Percentiles rank a stretch among this genome's conserved stretches.
These are phyloP conservation scores for Zapus hudsonius DNA, from an alignment of 2,113 vertebrate species.

Conservation along the genomic window DNA sequence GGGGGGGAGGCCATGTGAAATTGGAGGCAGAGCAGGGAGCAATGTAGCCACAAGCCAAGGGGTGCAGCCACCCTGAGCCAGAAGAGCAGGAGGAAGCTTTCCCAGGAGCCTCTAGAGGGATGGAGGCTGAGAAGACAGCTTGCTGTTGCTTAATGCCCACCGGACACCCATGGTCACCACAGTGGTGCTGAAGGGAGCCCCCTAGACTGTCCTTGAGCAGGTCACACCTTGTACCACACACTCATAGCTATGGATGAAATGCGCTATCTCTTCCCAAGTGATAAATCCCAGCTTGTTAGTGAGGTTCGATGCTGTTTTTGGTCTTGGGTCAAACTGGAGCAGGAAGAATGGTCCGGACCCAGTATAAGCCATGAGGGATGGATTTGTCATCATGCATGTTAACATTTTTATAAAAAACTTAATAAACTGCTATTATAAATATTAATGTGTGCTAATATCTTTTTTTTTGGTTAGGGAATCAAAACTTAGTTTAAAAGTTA, in stretches of 20 bases:
- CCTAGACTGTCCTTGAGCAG: not conserved
- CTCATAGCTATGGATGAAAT: not conserved
- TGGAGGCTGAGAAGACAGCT: not conserved
- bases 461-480: not conserved
- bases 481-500: not conserved
- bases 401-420: not conserved
- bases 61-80: not conserved
- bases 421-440: not conserved
- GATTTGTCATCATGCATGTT: not conserved
- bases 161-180: not conserved
- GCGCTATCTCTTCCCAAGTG: not conserved
- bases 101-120: no score
- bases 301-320: not conserved
- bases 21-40: fast-evolving
- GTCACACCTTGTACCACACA: not conserved
- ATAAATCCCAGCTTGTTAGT: not conserved
- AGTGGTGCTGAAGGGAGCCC: no score
- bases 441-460: not conserved
- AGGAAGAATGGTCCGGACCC: not conserved
- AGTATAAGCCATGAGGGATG: no score
- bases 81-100: not conserved
- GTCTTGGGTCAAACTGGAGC: not conserved
- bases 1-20: not conserved
- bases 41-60: not conserved
- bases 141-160: not conserved